phyloP scores from a whole-genome alignment of 1,140 invertebrate species.

The Scaptomyza pallida region DNA sequence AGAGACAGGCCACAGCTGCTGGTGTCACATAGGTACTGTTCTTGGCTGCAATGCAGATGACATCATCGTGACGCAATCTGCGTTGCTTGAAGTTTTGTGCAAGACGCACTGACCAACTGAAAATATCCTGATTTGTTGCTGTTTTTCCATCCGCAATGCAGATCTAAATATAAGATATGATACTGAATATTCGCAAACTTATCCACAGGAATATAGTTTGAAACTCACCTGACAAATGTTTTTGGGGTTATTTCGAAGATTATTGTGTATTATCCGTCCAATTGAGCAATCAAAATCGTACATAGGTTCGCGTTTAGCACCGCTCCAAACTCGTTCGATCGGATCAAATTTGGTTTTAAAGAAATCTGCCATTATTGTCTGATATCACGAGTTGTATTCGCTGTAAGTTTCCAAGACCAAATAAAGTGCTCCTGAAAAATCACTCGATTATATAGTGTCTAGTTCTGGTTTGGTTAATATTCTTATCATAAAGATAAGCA shows the following conservation, averaged over 20 bases:
- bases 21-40: constrained; percentile 31
- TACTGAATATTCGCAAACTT: neutral
- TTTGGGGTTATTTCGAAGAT: constrained; percentile 4
- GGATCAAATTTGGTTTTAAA: constrained; percentile 12
- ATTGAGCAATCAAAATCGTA: constrained; percentile 30
- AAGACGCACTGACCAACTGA: constrained; percentile 16
- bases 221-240: constrained; percentile 26
- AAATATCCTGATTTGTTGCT: constrained; percentile 12
- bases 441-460: constrained; percentile 1
- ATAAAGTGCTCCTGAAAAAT: neutral
- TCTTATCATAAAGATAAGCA: neutral
- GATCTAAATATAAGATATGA: constrained; percentile 4
- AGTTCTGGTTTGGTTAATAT: neutral
- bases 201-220: too few relatives aligned
- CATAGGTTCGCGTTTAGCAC: neutral
- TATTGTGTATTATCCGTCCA: constrained; percentile 16
- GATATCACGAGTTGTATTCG: neutral
- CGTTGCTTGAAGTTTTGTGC: constrained; percentile 21
- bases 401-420: neutral
- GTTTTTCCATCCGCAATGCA: constrained; percentile 3
- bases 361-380: neutral
- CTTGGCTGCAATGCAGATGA: constrained; percentile 20
- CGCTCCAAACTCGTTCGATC: constrained; percentile 17
- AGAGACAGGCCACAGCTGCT: constrained; percentile 15
- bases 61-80: constrained; percentile 14